These are phyloP conservation scores for Pseudochirops cupreus DNA, from an alignment of 2,797 vertebrate species.

Conservation along the genomic window DNA sequence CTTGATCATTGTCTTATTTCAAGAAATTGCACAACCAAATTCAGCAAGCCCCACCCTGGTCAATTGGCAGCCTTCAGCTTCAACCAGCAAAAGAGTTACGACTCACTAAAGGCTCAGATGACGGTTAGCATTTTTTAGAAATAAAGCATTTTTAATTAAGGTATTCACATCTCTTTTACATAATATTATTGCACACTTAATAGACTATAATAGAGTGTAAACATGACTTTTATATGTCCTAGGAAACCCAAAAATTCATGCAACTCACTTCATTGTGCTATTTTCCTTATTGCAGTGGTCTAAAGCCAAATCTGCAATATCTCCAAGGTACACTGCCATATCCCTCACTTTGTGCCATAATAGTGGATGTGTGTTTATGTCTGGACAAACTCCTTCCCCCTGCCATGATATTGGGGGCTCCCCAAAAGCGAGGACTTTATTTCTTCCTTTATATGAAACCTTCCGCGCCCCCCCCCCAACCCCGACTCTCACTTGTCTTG, in stretches of 20 bases:
- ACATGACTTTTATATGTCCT: neutral
- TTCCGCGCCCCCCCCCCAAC: neutral
- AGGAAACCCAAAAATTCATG: neutral
- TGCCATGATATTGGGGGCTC: neutral
- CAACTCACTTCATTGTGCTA: neutral
- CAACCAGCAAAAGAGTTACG: neutral
- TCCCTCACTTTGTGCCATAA: neutral
- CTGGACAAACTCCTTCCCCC: neutral
- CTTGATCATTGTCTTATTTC: neutral
- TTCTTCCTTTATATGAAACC: neutral
- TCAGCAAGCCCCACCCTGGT: neutral
- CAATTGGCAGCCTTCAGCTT: neutral
- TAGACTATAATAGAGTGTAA: neutral
- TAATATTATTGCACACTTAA: neutral
- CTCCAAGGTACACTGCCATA: neutral
- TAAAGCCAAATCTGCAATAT: neutral
- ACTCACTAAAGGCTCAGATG: neutral
- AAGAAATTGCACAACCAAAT: neutral
- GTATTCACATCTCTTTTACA: neutral
- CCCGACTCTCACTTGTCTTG: neutral
- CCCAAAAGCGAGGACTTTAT: neutral
- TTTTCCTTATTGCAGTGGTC: neutral
- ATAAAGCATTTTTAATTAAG: neutral
- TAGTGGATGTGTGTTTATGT: neutral
- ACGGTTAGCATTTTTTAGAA: neutral